A percentile compares a stretch with the other conserved stretches of the same genome.
phyloP scores from a whole-genome alignment of 2,113 vertebrate species.

The Nyctibius bracteatus region DNA sequence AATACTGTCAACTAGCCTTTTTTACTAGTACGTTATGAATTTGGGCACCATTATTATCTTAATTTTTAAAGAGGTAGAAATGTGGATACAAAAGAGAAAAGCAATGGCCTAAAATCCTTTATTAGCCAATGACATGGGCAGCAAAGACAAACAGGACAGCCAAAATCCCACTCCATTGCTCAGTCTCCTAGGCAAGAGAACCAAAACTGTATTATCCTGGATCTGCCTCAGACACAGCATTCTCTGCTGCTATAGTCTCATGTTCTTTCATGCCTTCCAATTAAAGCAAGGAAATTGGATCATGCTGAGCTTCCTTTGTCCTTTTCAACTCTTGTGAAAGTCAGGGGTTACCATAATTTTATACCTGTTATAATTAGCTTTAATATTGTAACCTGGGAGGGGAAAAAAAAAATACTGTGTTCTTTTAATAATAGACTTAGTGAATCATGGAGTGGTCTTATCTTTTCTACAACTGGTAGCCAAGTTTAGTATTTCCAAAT shows the following conservation, averaged over 20 bases:
- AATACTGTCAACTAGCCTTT: neutral
- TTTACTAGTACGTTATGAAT: neutral
- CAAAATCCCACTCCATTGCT: neutral
- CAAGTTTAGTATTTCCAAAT: neutral
- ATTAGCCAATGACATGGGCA: neutral
- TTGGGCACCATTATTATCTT: neutral
- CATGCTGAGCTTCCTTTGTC: neutral
- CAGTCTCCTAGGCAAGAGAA: neutral
- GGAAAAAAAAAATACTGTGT: fast-evolving
- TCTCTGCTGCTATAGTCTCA: neutral
- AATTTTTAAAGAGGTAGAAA: neutral
- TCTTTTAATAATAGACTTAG: neutral
- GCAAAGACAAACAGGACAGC: neutral
- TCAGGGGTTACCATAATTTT: neutral
- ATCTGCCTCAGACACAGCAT: neutral
- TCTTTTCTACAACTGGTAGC: neutral
- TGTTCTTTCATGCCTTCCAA: neutral
- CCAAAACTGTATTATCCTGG: neutral
- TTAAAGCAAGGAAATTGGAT: slow-evolving; percentile 10
- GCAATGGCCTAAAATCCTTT: neutral
- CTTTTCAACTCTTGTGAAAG: neutral
- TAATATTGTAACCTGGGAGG: neutral
- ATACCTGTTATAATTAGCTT: neutral
- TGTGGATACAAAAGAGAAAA: neutral
- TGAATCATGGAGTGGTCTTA: neutral